Conservation (phyloP, 2,113 vertebrate species). For the Caranx melampygus region DNA sequence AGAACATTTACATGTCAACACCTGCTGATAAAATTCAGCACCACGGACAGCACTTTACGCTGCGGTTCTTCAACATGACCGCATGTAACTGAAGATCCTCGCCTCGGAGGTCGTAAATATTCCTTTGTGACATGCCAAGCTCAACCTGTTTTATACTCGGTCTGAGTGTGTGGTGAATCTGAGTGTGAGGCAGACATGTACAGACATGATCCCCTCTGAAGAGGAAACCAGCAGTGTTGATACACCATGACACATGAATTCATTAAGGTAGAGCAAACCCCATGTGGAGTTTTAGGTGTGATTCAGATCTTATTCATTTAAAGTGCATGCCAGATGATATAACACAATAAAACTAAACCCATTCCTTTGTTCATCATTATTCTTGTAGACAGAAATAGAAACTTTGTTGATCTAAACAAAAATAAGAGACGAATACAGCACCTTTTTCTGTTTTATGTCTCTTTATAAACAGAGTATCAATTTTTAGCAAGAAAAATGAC, state of each 20-base stretch:
- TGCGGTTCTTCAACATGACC: constrained; percentile 7
- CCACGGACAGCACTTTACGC: constrained; percentile 75
- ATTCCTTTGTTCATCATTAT: neutral
- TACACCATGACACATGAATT: neutral
- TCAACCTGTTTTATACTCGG: neutral
- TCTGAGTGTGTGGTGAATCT: neutral
- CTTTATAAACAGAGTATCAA: neutral
- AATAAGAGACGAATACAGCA: neutral
- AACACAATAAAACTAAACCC: neutral
- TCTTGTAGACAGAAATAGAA: neutral
- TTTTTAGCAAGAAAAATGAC: neutral
- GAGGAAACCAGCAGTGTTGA: neutral
- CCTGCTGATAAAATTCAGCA: constrained; percentile 68
- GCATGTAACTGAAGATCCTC: constrained; percentile 20
- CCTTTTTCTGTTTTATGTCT: neutral
- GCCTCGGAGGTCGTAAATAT: neutral
- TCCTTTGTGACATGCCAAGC: too few relatives aligned
- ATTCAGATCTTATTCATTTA: neutral
- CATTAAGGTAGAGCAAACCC: neutral
- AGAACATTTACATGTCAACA: constrained; percentile 20
- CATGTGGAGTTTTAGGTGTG: neutral
- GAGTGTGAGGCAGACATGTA: neutral
- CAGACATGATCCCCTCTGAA: neutral
- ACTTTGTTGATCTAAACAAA: neutral
- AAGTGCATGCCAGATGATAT: neutral